Evolutionary conservation across 2,113 vertebrate species (phyloP), one percentile per base, ranked within the genome.

Genomic region (Sakesphorus luctuosus): DNA sequence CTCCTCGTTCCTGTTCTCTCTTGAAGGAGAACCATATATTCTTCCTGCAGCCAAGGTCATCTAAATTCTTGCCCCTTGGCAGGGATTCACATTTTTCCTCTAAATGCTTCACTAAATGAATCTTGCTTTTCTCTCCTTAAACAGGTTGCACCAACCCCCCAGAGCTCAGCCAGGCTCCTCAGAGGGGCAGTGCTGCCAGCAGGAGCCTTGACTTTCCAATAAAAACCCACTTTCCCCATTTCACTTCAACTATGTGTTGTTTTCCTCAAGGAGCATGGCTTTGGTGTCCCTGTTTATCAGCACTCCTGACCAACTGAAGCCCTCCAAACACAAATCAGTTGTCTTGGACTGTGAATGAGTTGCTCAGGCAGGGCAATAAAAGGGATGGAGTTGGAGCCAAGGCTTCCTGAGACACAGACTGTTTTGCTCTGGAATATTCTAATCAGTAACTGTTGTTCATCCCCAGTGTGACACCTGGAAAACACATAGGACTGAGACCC

Each of bases 11-110:
- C 94, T 94, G 72, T 87, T 95, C 75, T 81, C 79, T 87, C 11
- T 50, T 93, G 84, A 96, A 89, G n/a, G 18, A 49, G 63, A 97
- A 97, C 95, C 95, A 96, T 81, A 84, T 72, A 93, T 84, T 85
- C 47, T 65, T 84, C 29, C 24, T 84, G 62, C 53, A 89, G 83
- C 73, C 90, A 90, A 94, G 83, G 69, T 78, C 83, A 84, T 62
- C 44, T 78, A 53, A 90, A 96, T 94, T 92, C 69, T 75, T 93
- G 46, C 58, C 69, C 92, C 38, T 89, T 93, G 79, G 90, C 87
- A 87, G 46, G 43, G 40, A 53, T 59, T 75, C 66, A 26, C 36
- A 62, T 87, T 92, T 87, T 71, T 90, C 53, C 61, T 75, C 28
- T 90, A 88, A 90, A 76, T 35, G 28, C 36, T 78, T 84, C 38